Percentiles rank a stretch among this genome's conserved stretches.
These are phyloP conservation scores for Drosophila yooni DNA, from an alignment of 2,888 invertebrate species.

Conservation along the genomic window DNA sequence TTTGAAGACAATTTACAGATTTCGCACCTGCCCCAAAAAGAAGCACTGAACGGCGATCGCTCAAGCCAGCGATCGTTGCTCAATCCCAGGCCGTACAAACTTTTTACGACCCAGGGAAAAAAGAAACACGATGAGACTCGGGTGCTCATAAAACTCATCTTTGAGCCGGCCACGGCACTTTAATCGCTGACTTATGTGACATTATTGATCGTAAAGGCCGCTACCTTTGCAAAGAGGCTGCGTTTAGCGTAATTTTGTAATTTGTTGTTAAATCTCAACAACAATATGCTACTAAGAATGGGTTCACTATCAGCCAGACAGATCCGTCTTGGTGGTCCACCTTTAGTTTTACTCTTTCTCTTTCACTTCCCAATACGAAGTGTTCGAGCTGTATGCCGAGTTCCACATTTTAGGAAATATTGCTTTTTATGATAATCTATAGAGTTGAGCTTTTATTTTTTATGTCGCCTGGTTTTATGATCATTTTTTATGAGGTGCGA, in stretches of 20 bases:
- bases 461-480: slow-evolving; percentile 65
- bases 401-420: slow-evolving; percentile 43
- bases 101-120: slow-evolving; percentile 47
- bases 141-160: slow-evolving; percentile 53
- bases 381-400: slow-evolving; percentile 11
- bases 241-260: slow-evolving; percentile 77
- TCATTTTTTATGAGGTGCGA: slow-evolving; percentile 75
- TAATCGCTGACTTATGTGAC: slow-evolving; percentile 79
- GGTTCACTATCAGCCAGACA: slow-evolving; percentile 21
- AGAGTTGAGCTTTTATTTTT: slow-evolving; percentile 69
- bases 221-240: slow-evolving; percentile 56
- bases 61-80: slow-evolving; percentile 30
- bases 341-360: slow-evolving; percentile 9
- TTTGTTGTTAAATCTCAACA: slow-evolving; percentile 62
- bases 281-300: slow-evolving; percentile 72
- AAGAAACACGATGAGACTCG: slow-evolving; percentile 16
- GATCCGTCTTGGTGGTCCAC: slow-evolving; percentile 68
- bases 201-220: slow-evolving; percentile 76
- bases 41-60: slow-evolving; percentile 28
- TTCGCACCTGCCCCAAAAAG: slow-evolving; percentile 66
- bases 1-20: slow-evolving; percentile 34
- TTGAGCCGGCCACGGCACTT: slow-evolving; percentile 55
- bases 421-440: slow-evolving; percentile 61
- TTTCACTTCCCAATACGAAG: slow-evolving; percentile 6
- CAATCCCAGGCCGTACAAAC: slow-evolving; percentile 36